Evolutionary conservation across 1,140 invertebrate genomes (phyloP).

Genomic region (Mercenaria mercenaria): DNA sequence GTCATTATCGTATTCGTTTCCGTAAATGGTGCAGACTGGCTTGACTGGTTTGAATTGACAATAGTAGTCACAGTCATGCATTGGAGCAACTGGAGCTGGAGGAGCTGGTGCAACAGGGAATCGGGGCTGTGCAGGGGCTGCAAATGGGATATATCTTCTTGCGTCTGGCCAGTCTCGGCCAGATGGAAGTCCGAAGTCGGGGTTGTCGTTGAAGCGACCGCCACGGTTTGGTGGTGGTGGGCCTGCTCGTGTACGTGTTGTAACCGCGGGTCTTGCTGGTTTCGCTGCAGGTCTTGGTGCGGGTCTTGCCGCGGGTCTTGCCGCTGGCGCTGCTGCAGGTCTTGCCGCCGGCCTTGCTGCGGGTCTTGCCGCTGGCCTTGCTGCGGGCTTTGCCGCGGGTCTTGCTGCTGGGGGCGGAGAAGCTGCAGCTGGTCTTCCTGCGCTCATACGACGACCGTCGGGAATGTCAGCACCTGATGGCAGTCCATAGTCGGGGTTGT

Average conservation of each 20-base stretch:
- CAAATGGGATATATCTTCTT: neutral
- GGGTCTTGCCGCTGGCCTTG: neutral
- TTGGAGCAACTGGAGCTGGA: neutral
- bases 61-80: neutral
- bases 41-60: conserved; percentile 20
- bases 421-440: neutral
- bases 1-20: conserved; percentile 44
- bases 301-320: neutral
- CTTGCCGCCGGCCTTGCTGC: neutral
- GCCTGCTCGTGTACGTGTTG: neutral
- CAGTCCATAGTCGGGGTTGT: conserved; percentile 39
- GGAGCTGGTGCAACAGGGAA: neutral
- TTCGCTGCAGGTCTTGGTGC: neutral
- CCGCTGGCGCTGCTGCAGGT: neutral
- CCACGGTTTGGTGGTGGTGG: neutral
- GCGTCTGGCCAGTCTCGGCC: conserved; percentile 25
- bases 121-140: neutral
- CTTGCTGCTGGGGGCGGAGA: neutral
- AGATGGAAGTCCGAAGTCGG: conserved; percentile 16
- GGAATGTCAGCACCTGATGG: conserved; percentile 46
- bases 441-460: neutral
- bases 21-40: conserved; percentile 41
- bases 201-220: conserved; percentile 31
- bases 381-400: neutral
- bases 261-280: conserved; percentile 6